Base-by-base conservation (phyloP, 2,113 vertebrate species). In the Empidonax traillii region DNA sequence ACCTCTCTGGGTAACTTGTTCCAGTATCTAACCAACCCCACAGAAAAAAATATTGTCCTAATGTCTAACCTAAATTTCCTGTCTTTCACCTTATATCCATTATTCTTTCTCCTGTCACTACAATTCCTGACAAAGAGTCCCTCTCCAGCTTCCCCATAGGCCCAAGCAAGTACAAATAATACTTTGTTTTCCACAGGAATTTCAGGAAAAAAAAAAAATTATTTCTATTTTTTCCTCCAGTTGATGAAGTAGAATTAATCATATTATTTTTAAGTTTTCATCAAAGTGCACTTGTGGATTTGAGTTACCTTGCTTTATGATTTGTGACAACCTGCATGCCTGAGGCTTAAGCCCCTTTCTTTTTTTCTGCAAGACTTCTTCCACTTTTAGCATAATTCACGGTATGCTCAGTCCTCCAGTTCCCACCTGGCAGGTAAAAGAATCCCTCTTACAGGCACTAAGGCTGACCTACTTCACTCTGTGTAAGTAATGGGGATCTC, bases 211-310 rank as follows among this genome's bases (percentile, higher is more conserved):
- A 27, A 31, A 58, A 43, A 11, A 52, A 62, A 8, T 71, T 1
- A 43, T 53, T 80, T 69, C 10, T 43, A 12, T 43, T 74, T 93
- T 88, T 94, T 82, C 6, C 14, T 65, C 85, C 22, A 49, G 15
- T 37, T 43, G 58, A 79, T 87, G 52, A 94, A 95, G 44, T 25
- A 90, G 87, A 94, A 95, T 87, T 91, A 85, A 79, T 90, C 15
- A 90, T 76, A 65, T 46, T 73, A 61, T 76, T 76, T 91, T 93
- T 85, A 94, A 89, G 58, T 91, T 96, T 94, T 94, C 67, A 90
- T 95, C 87, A 85, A 93, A 87, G 66, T n/a, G 18, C 31, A 58
- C 14, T 61, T 21, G 4, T n/a, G 85, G 46, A 68, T 89, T 87
- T 82, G 27, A 79, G n/a, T 88, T 95, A 69, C 58, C 37, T 80